Conservation (phyloP, 2,797 vertebrate genomes). For the Pseudocheirus occidentalis region DNA sequence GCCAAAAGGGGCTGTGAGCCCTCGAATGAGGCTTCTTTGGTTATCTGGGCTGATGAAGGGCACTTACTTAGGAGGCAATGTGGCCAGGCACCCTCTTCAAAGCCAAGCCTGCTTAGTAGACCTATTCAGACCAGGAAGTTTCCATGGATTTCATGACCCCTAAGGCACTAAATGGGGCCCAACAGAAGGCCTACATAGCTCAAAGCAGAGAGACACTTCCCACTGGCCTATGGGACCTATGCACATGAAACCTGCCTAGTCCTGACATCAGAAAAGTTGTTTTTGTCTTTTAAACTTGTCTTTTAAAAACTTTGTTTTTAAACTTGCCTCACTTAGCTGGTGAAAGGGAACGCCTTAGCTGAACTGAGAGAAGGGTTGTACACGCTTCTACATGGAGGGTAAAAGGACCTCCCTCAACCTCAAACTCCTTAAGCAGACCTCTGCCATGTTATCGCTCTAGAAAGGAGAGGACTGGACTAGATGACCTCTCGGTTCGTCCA, state of each 20-base stretch:
- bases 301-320: too few species aligned
- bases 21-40: neutral
- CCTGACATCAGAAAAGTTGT: neutral
- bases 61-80: neutral
- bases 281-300: neutral
- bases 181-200: neutral
- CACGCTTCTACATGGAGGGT: neutral
- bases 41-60: too few species aligned
- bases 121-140: neutral
- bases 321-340: neutral
- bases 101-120: neutral
- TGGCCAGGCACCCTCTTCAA: neutral
- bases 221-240: neutral
- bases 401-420: neutral
- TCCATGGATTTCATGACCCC: neutral
- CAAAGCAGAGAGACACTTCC: neutral
- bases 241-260: neutral
- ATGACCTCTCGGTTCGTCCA: neutral
- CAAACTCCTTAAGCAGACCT: neutral
- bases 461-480: too few species aligned
- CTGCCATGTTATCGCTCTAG: too few species aligned
- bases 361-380: neutral
- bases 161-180: neutral
- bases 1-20: neutral
- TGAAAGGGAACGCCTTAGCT: neutral